phyloP scores from a whole-genome alignment of 2,113 vertebrate genomes.

The Delphinus delphis region DNA sequence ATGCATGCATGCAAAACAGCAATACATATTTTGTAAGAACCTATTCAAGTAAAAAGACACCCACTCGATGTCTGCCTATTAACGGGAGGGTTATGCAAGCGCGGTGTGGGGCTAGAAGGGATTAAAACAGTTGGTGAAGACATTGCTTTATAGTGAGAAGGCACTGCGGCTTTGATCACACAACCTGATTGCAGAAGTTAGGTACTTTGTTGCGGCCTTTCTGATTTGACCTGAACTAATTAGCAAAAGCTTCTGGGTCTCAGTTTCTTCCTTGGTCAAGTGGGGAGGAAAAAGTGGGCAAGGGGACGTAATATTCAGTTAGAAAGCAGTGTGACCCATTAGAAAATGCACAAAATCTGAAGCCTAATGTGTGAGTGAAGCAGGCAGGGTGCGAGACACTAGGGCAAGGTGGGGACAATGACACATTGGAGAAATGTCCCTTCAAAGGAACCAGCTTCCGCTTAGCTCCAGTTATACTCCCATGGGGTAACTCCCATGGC shows the following conservation, averaged over 20 bases:
- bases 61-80: neutral
- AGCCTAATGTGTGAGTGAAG: neutral
- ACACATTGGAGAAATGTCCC: neutral
- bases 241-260: neutral
- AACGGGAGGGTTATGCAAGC: neutral
- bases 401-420: neutral
- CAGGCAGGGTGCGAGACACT: neutral
- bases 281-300: neutral
- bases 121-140: neutral
- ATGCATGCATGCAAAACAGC: neutral
- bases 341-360: neutral
- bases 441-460: neutral
- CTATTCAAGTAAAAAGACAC: neutral
- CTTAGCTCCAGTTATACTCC: neutral
- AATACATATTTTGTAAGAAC: neutral
- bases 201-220: neutral
- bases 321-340: neutral
- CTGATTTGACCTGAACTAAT: neutral
- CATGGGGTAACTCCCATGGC: neutral
- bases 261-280: neutral
- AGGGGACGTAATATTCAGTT: neutral
- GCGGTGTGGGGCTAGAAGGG: neutral
- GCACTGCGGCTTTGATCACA: fast-evolving
- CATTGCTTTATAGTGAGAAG: neutral
- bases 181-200: neutral